Base-by-base conservation (phyloP, 2,113 vertebrate species). In the Pelobates fuscus region DNA sequence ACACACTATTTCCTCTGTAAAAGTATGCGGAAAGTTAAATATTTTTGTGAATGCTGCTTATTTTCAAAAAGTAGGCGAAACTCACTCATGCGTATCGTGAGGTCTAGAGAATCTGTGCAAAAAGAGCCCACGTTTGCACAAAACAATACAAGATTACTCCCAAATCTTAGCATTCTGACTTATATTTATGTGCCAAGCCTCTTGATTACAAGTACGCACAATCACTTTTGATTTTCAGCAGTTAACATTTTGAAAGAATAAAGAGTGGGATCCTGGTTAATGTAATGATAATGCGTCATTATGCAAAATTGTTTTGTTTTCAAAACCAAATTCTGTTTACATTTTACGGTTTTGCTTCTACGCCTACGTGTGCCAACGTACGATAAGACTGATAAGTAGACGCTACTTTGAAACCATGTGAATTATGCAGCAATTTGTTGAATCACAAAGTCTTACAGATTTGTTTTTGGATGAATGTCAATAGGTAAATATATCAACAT, bases 281-380 rank as follows among this genome's bases (percentile, higher is more conserved):
- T 60, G 14, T 26, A 60, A 26, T 6, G 11, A 26, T 25, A 14
- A 26, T 60, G 57, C 12, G 23, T 17, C 57, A 60, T 60, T 60
- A 60, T 20, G 23, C 54, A 57, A 57, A 57, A 57, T 60, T 60
- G 57, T 60, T 60, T 60, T 27, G 23, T 60, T 60, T 60, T 27
- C 25, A 4, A 12, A 60, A 60, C 26, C 24, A 60, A 60, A 60
- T 60, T 60, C 23, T 60, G 14, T 60, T 60, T 60, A 20, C 23
- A 26, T 60, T 60, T 60, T 26, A 26, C 24, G 14, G 57, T 60
- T 60, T 60, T 27, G 25, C 57, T 6, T 26, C 20, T 15, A 60
- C 57, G 12, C 57, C 25, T 27, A 20, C 57, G 21, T 15, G 21
- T 8, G 57, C 57, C 57, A 6, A 60, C 21, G n/a, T 57, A 1